A percentile compares a stretch with the other conserved stretches of the same genome.
These are phyloP conservation scores for Drosophila equinoxialis DNA, from an alignment of 1,140 invertebrate species.

Conservation along the genomic window DNA sequence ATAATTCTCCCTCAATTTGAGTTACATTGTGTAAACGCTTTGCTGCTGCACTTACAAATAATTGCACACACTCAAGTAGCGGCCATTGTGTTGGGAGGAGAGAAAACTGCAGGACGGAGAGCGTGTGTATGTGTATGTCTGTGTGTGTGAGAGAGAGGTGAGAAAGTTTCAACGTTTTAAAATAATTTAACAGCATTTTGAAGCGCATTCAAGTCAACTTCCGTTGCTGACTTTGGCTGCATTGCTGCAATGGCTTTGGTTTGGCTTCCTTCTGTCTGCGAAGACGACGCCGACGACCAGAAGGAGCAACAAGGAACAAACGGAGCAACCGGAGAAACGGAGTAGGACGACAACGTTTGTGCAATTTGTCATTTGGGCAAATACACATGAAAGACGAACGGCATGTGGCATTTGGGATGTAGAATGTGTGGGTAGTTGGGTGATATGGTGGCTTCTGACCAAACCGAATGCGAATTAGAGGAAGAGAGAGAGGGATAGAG, in stretches of 20 bases:
- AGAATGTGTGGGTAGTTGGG: too few relatives aligned
- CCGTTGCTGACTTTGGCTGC: constrained; percentile 55
- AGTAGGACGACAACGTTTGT: constrained; percentile 41
- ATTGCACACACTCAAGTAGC: constrained; percentile 76
- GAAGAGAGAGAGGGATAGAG: background rate
- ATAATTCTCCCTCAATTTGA: constrained; percentile 10
- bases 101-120: background rate
- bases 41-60: constrained; percentile 64
- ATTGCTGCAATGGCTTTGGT: constrained; percentile 47
- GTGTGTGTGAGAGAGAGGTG: background rate
- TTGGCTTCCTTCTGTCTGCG: constrained; percentile 44
- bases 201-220: constrained; percentile 76
- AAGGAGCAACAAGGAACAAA: background rate
- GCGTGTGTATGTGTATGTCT: background rate
- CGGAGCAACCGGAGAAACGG: background rate
- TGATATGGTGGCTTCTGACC: background rate
- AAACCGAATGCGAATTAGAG: constrained; percentile 14
- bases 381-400: constrained; percentile 70
- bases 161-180: constrained; percentile 67
- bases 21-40: constrained; percentile 18
- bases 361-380: constrained; percentile 79
- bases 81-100: constrained; percentile 56
- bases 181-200: constrained; percentile 81
- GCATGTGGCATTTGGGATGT: constrained; percentile 26
- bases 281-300: background rate